A percentile compares a stretch with the other conserved stretches of the same genome.
phyloP scores from a whole-genome alignment of 1,140 invertebrate genomes.

The Drosophila murphyi region DNA sequence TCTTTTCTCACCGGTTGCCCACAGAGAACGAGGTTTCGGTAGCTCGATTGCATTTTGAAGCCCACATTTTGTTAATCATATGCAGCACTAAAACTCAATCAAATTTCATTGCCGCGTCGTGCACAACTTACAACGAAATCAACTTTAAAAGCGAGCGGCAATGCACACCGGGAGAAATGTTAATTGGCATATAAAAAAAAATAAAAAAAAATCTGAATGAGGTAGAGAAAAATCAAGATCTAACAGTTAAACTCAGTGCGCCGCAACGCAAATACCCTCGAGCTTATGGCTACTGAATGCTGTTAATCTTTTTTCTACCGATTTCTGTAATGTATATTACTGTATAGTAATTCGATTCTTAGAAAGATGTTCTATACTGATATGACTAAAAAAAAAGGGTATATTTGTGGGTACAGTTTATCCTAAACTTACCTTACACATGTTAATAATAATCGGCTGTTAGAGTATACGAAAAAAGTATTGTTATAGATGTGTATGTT shows the following conservation, averaged over 20 bases:
- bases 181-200: constrained; percentile 26
- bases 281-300: no score
- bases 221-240: neutral
- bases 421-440: no score
- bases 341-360: no score
- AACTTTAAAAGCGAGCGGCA: constrained; percentile 48
- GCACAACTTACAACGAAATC: constrained; percentile 39
- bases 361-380: no score
- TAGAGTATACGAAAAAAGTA: constrained; percentile 4
- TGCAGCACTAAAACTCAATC: constrained; percentile 75
- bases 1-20: constrained; percentile 39
- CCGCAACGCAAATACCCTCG: no score
- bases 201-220: constrained; percentile 13
- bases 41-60: constrained; percentile 9
- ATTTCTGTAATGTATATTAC: no score
- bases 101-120: constrained; percentile 60
- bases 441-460: neutral
- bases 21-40: constrained; percentile 10
- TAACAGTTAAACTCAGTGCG: neutral
- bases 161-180: constrained; percentile 29
- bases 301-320: no score
- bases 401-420: neutral
- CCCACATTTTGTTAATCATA: constrained; percentile 64
- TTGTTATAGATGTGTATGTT: constrained; percentile 28
- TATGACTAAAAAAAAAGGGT: neutral